Conservation (phyloP, 2,797 vertebrate species). For the Onychomys arenicola region DNA sequence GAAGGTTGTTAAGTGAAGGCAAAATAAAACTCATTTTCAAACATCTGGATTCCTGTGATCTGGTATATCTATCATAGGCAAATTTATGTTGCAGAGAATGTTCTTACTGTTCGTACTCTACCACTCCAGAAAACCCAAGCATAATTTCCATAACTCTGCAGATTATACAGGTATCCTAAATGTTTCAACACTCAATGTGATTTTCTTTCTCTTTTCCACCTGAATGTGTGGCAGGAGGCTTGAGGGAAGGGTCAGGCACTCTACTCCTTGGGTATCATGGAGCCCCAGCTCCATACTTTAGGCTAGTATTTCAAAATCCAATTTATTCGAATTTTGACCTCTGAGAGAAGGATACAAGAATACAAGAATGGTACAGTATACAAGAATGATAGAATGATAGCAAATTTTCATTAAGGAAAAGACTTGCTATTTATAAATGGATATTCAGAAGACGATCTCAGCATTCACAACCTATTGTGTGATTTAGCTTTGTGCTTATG, state of each 20-base stretch:
- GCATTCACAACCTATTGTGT: slow-evolving; percentile 73
- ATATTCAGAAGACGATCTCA: slow-evolving; percentile 75
- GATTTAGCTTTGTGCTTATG: slow-evolving; percentile 63
- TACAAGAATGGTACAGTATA: slow-evolving; percentile 61
- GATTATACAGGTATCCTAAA: slow-evolving; percentile 56
- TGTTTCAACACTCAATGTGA: slow-evolving; percentile 66
- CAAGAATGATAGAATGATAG: slow-evolving; percentile 30
- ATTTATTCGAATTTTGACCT: slow-evolving; percentile 85
- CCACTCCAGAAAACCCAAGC: slow-evolving; percentile 52
- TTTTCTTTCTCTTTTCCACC: neutral
- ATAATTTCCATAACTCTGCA: slow-evolving; percentile 57
- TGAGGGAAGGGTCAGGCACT: slow-evolving; percentile 48
- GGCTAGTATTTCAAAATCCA: slow-evolving; percentile 86
- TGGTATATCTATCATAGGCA: slow-evolving; percentile 50
- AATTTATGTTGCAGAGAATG: slow-evolving; percentile 48
- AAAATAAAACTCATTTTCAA: slow-evolving; percentile 50
- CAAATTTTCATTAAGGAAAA: slow-evolving; percentile 86
- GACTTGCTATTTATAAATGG: slow-evolving; percentile 82
- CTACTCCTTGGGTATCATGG: slow-evolving; percentile 79
- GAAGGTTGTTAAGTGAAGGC: neutral
- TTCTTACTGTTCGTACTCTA: slow-evolving; percentile 54
- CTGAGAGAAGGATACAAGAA: slow-evolving; percentile 82
- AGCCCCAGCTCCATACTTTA: slow-evolving; percentile 75
- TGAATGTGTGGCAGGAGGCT: slow-evolving; percentile 45
- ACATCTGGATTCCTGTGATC: slow-evolving; percentile 35